These are phyloP conservation scores for Euura lappo DNA, from an alignment of 1,140 invertebrate species.

Conservation along the genomic window DNA sequence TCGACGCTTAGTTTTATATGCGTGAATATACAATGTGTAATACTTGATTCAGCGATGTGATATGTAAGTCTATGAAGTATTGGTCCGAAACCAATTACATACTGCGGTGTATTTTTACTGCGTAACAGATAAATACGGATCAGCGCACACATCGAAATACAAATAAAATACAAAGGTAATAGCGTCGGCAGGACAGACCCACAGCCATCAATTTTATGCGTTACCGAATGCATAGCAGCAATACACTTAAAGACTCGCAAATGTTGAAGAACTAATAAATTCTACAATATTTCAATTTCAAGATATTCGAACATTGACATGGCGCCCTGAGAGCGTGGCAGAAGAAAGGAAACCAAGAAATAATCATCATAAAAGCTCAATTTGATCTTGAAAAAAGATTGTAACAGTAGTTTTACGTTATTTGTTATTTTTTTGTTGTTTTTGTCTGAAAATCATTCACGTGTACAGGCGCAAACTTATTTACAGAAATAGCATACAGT, in stretches of 20 bases:
- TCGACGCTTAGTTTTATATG: too few species aligned
- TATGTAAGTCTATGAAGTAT: background rate
- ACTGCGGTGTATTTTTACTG: background rate
- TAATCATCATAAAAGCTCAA: too few species aligned
- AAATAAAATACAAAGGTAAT: background rate
- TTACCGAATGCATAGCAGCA: constrained; percentile 3
- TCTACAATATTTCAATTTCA: background rate
- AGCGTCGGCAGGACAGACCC: background rate
- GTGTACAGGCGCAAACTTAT: background rate
- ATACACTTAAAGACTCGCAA: background rate
- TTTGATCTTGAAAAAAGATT: too few species aligned
- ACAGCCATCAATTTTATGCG: background rate
- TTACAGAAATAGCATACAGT: constrained; percentile 2
- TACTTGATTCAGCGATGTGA: background rate
- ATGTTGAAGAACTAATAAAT: background rate
- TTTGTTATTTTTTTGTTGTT: too few species aligned
- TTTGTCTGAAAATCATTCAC: background rate
- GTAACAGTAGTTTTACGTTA: too few species aligned
- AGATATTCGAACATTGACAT: too few species aligned
- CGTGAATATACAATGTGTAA: too few species aligned
- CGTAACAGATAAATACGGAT: background rate
- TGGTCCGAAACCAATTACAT: background rate
- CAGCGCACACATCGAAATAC: background rate
- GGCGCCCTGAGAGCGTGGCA: too few species aligned
- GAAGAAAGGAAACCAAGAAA: too few species aligned